Evolutionary conservation across 92 coral and sea anemone species (phyloP).

Genomic region (Siderastrea siderea): DNA sequence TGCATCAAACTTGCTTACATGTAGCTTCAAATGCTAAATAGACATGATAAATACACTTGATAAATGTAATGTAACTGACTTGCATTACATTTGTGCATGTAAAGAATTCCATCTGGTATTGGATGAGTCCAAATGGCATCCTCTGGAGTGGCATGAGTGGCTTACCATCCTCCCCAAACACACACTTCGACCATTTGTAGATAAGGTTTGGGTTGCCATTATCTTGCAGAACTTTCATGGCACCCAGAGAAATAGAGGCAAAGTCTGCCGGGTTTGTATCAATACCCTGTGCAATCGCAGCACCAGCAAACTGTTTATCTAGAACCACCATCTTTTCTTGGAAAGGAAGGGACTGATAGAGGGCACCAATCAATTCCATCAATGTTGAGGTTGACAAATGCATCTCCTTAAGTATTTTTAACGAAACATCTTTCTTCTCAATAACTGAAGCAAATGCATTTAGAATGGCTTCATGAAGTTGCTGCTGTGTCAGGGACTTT

Average conservation of each 20-base stretch:
- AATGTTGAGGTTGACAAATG: not conserved
- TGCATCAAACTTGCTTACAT: too few species aligned
- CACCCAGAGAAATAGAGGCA: conserved; percentile 32
- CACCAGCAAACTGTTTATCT: conserved; percentile 20
- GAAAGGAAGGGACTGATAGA: not conserved
- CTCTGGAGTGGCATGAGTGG: conserved; percentile 65
- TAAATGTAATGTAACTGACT: conserved; percentile 17
- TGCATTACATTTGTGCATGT: conserved; percentile 77
- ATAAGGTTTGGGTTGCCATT: conserved; percentile 57
- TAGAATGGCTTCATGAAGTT: not conserved
- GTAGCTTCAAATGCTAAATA: too few species aligned
- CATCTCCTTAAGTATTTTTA: not conserved
- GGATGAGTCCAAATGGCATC: conserved; percentile 86
- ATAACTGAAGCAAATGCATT: not conserved
- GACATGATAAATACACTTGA: too few species aligned
- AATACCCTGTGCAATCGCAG: conserved; percentile 44
- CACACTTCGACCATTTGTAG: conserved; percentile 58
- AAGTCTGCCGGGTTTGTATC: conserved; percentile 54
- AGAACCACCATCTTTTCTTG: conserved; percentile 2
- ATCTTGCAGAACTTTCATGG: conserved; percentile 54
- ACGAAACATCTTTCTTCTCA: not conserved
- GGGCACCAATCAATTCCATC: not conserved
- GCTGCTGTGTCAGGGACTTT: not conserved
- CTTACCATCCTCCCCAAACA: conserved; percentile 14
- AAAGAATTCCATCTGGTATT: conserved; percentile 75